phyloP scores from a whole-genome alignment of 1,140 invertebrate species.

The Leptonema lineaticorne region DNA sequence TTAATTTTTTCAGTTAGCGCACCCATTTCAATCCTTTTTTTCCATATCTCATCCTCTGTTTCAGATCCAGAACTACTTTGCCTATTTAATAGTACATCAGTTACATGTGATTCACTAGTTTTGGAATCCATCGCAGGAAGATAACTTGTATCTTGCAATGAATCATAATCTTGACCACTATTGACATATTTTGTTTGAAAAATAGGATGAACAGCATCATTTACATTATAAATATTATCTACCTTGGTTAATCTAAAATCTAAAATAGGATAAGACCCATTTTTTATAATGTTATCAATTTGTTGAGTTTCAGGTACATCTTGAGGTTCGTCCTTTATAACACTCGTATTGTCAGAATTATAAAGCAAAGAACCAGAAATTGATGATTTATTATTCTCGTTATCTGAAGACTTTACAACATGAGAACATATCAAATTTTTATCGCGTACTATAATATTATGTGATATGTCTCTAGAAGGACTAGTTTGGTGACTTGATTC shows the following conservation, averaged over 20 bases:
- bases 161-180: constrained; percentile 33
- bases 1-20: constrained; percentile 69
- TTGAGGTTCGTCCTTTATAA: constrained; percentile 30
- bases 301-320: constrained; percentile 34
- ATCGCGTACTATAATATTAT: constrained; percentile 16
- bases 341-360: constrained; percentile 30
- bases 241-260: constrained; percentile 37
- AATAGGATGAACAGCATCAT: constrained; percentile 10
- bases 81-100: constrained; percentile 8
- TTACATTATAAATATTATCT: constrained; percentile 10
- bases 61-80: constrained; percentile 58
- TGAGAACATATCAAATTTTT: constrained; percentile 6
- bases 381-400: background rate
- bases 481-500: constrained; percentile 60
- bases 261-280: constrained; percentile 34
- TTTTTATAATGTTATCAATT: constrained; percentile 21
- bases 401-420: background rate
- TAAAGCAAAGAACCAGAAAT: background rate
- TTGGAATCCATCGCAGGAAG: constrained; percentile 24
- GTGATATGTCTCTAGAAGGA: constrained; percentile 45
- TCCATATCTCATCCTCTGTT: constrained; percentile 69
- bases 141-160: constrained; percentile 39
- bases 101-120: background rate
- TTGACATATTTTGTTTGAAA: constrained; percentile 28
- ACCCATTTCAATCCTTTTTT: constrained; percentile 62